These are phyloP conservation scores for Linepithema humile DNA, from an alignment of 1,140 invertebrate species.

Conservation along the genomic window DNA sequence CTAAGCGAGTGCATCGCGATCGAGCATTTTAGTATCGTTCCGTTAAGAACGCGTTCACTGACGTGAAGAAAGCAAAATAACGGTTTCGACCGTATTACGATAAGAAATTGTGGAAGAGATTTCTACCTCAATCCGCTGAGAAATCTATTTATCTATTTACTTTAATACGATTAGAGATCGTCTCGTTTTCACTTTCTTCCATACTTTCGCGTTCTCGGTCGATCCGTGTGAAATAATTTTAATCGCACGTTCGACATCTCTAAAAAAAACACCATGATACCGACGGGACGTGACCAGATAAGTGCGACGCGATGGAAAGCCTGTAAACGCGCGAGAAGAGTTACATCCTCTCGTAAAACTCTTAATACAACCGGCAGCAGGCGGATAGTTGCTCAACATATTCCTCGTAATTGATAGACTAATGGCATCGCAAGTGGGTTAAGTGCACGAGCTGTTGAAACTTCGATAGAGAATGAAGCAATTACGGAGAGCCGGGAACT, in stretches of 20 bases:
- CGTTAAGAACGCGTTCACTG: slow-evolving; percentile 3
- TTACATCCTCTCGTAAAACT: slow-evolving; percentile 28
- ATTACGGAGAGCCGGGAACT: slow-evolving; percentile 36
- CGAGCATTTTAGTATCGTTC: background rate
- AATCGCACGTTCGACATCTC: too few relatives aligned
- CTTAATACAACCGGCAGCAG: slow-evolving; percentile 1
- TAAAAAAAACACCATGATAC: too few relatives aligned
- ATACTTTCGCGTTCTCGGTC: too few relatives aligned
- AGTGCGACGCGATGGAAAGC: background rate
- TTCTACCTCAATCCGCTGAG: too few relatives aligned
- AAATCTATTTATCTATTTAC: too few relatives aligned
- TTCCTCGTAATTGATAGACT: slow-evolving; percentile 60
- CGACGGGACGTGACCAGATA: background rate
- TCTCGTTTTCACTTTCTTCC: background rate
- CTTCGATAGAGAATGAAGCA: slow-evolving; percentile 48
- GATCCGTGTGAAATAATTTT: too few relatives aligned
- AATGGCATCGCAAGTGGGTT: slow-evolving; percentile 58
- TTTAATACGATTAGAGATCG: too few relatives aligned
- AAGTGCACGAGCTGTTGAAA: slow-evolving; percentile 59
- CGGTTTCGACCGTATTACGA: background rate
- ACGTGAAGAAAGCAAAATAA: background rate
- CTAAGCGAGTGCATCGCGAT: background rate
- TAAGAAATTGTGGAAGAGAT: background rate
- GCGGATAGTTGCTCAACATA: slow-evolving; percentile 50
- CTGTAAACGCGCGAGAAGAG: background rate